Base-by-base conservation (phyloP, 1,140 invertebrate species). In the Euura saliciscinereae region DNA sequence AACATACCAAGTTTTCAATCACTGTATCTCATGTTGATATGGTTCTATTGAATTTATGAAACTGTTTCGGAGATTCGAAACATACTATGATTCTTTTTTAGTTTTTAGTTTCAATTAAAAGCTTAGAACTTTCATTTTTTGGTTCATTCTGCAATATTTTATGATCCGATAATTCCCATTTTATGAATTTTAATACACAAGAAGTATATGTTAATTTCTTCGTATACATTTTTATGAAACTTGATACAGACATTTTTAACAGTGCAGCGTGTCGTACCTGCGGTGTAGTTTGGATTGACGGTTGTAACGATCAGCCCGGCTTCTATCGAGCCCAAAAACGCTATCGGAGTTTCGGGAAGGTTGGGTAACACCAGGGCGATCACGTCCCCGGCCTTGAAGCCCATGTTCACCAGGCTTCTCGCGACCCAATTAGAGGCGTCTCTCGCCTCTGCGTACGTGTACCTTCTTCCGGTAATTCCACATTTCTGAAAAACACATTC, bases 221-320 rank as follows among this genome's bases (percentile, higher is more conserved):
- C 28, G 28, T 28, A 28, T 28, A 28, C 28, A 28, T 28, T 28
- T 28, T 28, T 28, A 28, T 28, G 28, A 28, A 28, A 28, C 28
- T 28, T 28, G 28, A 28, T 28, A 28, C 42, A 11, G 71, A 13
- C 46, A 13, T 65, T 59, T 43, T 71, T 67, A 71, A 79, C 88
- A 28, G 28, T 28, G 28, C 90, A 28, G 28, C 28, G 28, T 28
- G 28, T 28, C 28, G 28, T 85, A 97, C 96, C 91, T 79, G 91
- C 75, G 5, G 94, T 97, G 79, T 96, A 97, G 51, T 92, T 82
- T 2, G 95, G 94, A 88, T 97, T 97, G 0, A 95, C 87, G 1
- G 94, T 92, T 6, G 94, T 95, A 1, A 94, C 89, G 6, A 92
- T 79, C 0, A 93, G 87, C 0, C 94, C 95, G 42, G 93, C 91